Conservation (phyloP, 2,113 vertebrate genomes). For the Chaetops frenatus region DNA sequence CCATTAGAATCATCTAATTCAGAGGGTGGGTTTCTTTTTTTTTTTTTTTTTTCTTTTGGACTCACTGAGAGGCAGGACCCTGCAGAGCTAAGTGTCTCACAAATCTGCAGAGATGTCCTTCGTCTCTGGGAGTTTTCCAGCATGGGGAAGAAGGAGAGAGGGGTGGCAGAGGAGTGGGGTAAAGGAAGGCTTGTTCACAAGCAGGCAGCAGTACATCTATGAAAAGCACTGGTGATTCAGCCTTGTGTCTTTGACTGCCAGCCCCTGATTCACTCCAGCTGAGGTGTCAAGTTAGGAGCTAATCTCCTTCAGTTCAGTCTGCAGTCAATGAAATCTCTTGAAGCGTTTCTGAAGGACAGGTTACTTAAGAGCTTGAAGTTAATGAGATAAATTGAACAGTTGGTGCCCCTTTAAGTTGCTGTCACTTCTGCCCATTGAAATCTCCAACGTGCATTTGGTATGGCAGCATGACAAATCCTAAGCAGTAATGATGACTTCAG, state of each 20-base stretch:
- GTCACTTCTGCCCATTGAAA: not conserved
- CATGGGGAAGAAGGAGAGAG: not conserved
- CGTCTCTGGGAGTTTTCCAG: not conserved
- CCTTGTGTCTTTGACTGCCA: not conserved
- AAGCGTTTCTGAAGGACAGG: not conserved
- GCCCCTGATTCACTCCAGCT: not conserved
- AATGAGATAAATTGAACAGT: slow-evolving; percentile 30
- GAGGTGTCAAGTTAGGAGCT: slow-evolving; percentile 5
- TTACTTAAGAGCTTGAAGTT: slow-evolving; percentile 35
- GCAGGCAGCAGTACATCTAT: not conserved
- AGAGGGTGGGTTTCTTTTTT: not conserved
- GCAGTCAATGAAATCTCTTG: slow-evolving; percentile 35
- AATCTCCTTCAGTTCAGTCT: not conserved
- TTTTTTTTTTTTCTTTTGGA: not conserved
- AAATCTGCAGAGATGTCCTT: not conserved
- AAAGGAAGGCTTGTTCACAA: not conserved
- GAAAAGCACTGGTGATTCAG: not conserved
- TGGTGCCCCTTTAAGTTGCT: not conserved
- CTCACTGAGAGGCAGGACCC: not conserved
- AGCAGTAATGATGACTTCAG: not conserved
- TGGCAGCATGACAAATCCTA: not conserved
- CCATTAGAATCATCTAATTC: slow-evolving; percentile 60
- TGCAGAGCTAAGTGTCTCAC: not conserved
- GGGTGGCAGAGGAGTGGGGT: not conserved
- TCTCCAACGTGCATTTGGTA: not conserved